These are phyloP conservation scores for Ancistrus triradiatus DNA, from an alignment of 2,113 vertebrate species.

Conservation along the genomic window DNA sequence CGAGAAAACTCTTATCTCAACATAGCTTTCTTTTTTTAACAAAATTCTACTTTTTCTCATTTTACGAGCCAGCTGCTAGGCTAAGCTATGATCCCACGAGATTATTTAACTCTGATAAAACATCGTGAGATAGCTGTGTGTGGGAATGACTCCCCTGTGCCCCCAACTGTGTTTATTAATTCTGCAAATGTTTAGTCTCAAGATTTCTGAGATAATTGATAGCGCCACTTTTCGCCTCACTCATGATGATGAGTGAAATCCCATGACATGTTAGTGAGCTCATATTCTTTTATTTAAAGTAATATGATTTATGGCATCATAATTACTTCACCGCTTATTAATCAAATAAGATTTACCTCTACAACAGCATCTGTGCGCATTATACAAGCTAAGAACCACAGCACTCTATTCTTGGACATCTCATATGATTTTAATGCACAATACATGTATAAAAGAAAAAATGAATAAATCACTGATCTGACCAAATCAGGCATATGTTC, in stretches of 20 bases:
- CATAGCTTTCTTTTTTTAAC: no score
- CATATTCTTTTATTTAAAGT: neutral
- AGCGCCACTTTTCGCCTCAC: neutral
- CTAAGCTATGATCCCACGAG: conserved; percentile 25
- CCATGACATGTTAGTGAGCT: conserved; percentile 16
- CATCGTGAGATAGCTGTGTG: conserved; percentile 22
- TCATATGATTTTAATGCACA: no score
- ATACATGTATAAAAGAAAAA: neutral
- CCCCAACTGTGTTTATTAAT: conserved; percentile 16
- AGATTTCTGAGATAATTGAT: conserved; percentile 8
- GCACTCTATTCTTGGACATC: no score
- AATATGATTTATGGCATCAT: neutral
- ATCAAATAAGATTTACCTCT: no score
- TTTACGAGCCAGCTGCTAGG: conserved; percentile 20
- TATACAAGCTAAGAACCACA: no score
- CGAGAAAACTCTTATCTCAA: no score
- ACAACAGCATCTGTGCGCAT: no score
- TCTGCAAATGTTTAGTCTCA: conserved; percentile 33
- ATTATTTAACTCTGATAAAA: conserved; percentile 21
- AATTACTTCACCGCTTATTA: no score
- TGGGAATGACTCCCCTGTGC: conserved; percentile 16
- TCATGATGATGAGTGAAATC: conserved; percentile 7
- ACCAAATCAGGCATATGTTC: conserved; percentile 21
- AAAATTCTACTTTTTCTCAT: conserved; percentile 12
- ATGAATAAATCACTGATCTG: neutral